Percentiles rank a stretch among this genome's conserved stretches.
Evolutionary conservation across 1,140 invertebrate species (phyloP).

Genomic region (Macrobrachium rosenbergii): DNA sequence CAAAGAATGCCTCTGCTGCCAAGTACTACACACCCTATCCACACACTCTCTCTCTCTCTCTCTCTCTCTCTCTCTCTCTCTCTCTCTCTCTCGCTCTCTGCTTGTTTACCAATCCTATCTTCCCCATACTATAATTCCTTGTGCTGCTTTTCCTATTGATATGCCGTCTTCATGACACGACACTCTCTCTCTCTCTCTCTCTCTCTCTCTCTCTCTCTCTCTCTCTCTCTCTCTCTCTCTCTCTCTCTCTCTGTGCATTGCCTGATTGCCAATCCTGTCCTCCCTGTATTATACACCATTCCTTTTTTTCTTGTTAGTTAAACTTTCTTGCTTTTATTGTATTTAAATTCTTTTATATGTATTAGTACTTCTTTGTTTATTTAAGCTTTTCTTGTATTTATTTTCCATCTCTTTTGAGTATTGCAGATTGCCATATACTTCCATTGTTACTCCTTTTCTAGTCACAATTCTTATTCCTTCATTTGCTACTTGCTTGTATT

Average conservation of each 20-base stretch:
- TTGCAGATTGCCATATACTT: too few species aligned
- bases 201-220: neutral
- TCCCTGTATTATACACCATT: neutral
- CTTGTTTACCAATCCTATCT: neutral
- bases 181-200: neutral
- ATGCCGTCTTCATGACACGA: neutral
- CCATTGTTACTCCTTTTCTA: too few species aligned
- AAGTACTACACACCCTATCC: too few species aligned
- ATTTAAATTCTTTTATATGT: neutral
- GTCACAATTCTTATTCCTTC: too few species aligned
- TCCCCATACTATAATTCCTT: neutral
- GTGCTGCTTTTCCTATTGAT: neutral
- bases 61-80: slow-evolving; percentile 18
- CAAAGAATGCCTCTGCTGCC: too few species aligned
- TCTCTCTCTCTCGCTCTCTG: slow-evolving; percentile 22
- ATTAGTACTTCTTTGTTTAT: too few species aligned
- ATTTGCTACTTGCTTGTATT: too few species aligned
- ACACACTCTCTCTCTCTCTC: neutral
- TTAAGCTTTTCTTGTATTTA: too few species aligned
- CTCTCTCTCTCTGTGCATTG: neutral
- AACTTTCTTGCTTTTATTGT: too few species aligned
- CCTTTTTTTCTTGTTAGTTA: neutral
- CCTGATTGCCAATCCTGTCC: too few species aligned
- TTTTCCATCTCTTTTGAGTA: too few species aligned
- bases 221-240: neutral